Evolutionary conservation across 2,888 invertebrate genomes (phyloP), one percentile per base, ranked within the genome.

Genomic region (Cheilosia grossa): DNA sequence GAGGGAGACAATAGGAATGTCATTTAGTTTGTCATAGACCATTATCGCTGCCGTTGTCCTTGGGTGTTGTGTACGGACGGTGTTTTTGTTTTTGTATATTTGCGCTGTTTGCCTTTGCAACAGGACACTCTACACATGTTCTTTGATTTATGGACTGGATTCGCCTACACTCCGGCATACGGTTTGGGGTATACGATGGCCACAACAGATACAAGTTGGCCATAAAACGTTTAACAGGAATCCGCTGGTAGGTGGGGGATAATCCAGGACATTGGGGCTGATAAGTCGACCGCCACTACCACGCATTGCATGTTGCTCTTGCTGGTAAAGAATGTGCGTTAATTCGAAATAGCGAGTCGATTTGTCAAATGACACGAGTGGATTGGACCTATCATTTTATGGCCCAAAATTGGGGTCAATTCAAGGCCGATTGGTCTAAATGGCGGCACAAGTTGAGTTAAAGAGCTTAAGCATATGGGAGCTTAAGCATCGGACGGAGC

Each of bases 21-120:
- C 82, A 79, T 69, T 83, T 79, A 79, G 74, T 83, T 83, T 79
- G 79, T 63, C 79, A 58, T 74, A 67, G 82, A 64, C 79, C 69
- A 79, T 83, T 83, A 83, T 83, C 79, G 79, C 53, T 73, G 73
- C 69, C 67, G 69, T 69, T 82, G 66, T 67, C 54, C 66, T 82
- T 75, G 67, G 47, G 40, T 37, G 21, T 4, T 70, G 44, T 56
- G 19, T 67, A 47, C 27, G 44, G 37, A 6, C 24, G 47, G 44
- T 58, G 61, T 40, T 70, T 44, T 64, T 70, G 19, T 49, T 42
- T 37, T 47, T 44, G 42, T 58, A 17, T 66, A 30, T 64, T 69
- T 9, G 6, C 24, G 24, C 24, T 79, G 67, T 69, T 69, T 64
- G 64, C 72, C 24, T 27, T 69, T 58, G 58, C 67, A 79, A 66